Base-by-base conservation (phyloP, 2,113 vertebrate genomes). In the Protomyctophum bolini region DNA sequence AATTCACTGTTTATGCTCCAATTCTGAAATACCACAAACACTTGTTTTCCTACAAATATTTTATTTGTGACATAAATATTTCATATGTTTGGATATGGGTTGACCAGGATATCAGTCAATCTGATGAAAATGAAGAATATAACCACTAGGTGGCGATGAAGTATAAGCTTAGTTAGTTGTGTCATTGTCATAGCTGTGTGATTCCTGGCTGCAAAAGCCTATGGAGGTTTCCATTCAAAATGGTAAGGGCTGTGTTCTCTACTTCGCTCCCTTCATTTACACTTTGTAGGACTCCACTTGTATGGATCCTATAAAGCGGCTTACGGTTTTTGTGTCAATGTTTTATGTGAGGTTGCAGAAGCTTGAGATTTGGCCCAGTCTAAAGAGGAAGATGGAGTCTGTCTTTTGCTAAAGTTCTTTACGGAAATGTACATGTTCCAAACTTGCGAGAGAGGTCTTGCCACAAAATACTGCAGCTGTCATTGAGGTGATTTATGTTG, bases 61-160 rank as follows among this genome's bases (percentile, higher is more conserved):
- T 91, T 82, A 85, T 89, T 85, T 75, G 72, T 15, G 56, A 74
- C 66, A 87, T 75, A 83, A 87, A 85, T 63, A 82, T 69, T 75
- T 64, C 4, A 47, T 63, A 47, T 15, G 66, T 70, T 59, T 21
- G 66, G 68, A 56, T 8, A n/a, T 73, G 58, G 11, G 6, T 63
- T 63, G 41, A 61, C 48, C 0, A 2, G 41, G 21, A 41, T 63
- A 21, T 1, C 5, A 56, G n/a, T 52, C 45, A 63, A 8, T 21
- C 10, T 2, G 15, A 5, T 68, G 45, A 11, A 21, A 61, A 70
- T 3, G 58, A 45, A 45, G 63, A 54, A 10, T 9, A 72, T 41
- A 41, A 41, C 62, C 71, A 58, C 47, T 7, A 65, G 51, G 60
- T 71, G 62, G 75, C 41, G 15, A 8, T 33, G 61, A 1, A 72